Conservation (phyloP, 2,797 vertebrate species). For the Morelia viridis region DNA sequence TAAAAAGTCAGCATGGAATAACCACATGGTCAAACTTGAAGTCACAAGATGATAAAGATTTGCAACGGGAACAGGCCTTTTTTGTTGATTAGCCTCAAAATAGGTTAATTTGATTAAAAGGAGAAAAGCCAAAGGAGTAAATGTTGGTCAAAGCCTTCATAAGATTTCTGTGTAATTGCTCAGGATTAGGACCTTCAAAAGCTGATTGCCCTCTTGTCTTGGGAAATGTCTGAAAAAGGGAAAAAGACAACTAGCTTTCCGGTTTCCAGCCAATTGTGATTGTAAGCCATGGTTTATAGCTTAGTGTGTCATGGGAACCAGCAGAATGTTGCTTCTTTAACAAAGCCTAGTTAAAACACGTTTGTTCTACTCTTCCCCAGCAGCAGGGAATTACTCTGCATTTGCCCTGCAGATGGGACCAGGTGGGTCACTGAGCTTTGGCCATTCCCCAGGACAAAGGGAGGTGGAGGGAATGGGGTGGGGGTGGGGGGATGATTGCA, state of each 20-base stretch:
- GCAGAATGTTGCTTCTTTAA: too few relatives aligned
- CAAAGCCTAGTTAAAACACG: too few relatives aligned
- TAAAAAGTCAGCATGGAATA: not conserved
- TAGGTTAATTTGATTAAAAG: not conserved
- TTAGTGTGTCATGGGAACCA: too few relatives aligned
- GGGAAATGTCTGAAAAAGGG: too few relatives aligned
- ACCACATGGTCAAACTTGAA: not conserved
- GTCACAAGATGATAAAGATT: not conserved
- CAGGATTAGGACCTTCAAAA: too few relatives aligned
- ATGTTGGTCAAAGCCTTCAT: not conserved
- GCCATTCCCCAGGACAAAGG: not conserved
- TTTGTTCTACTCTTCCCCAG: too few relatives aligned
- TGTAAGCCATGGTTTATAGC: too few relatives aligned
- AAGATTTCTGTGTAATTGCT: not conserved
- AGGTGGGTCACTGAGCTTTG: not conserved
- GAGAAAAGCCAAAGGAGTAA: not conserved
- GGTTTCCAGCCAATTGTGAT: too few relatives aligned
- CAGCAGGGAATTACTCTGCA: not conserved
- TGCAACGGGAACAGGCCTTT: not conserved
- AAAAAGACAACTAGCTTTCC: too few relatives aligned
- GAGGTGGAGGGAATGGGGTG: too few relatives aligned
- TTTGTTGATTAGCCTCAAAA: not conserved
- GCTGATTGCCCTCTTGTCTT: too few relatives aligned
- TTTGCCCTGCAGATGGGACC: not conserved
- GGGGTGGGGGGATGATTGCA: too few relatives aligned